A percentile compares a stretch with the other conserved stretches of the same genome.
phyloP scores from a whole-genome alignment of 2,888 invertebrate genomes.

The Chromoteleia sp. region DNA sequence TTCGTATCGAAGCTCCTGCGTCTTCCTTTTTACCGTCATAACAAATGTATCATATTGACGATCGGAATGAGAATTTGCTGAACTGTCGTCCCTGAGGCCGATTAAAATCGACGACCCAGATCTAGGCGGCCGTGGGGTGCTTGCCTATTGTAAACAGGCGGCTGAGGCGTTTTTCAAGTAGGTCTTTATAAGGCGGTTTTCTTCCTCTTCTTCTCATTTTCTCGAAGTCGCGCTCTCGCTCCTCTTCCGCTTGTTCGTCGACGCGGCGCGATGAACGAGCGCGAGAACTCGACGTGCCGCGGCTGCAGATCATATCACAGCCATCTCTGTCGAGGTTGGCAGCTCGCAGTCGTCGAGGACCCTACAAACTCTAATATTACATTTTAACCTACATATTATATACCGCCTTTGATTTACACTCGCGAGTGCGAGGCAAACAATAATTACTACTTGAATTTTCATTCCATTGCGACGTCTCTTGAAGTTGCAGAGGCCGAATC shows the following conservation, averaged over 20 bases:
- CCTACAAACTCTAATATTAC: constrained; percentile 81
- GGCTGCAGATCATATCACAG: constrained; percentile 79
- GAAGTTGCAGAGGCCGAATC: too few species aligned
- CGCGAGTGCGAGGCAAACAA: constrained; percentile 38
- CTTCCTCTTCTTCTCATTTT: constrained; percentile 21
- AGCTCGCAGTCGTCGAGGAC: constrained; percentile 80
- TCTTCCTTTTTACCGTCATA: constrained; percentile 17
- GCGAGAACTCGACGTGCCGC: constrained; percentile 71
- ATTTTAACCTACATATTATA: constrained; percentile 78
- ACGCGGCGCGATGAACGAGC: constrained; percentile 48
- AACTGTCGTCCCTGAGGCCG: constrained; percentile 77
- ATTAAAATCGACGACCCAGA: constrained; percentile 84
- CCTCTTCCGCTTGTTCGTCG: not conserved
- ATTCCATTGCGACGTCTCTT: constrained; percentile 11
- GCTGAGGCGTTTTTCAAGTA: constrained; percentile 82
- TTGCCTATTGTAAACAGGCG: constrained; percentile 81
- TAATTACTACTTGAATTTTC: constrained; percentile 58
- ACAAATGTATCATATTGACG: constrained; percentile 56
- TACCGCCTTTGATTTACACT: constrained; percentile 53
- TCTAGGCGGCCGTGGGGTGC: constrained; percentile 76
- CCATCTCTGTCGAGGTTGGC: constrained; percentile 83
- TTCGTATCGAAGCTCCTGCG: not conserved
- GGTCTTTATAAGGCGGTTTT: constrained; percentile 71
- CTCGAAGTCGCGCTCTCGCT: not conserved
- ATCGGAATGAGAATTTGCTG: constrained; percentile 74